A percentile compares a stretch with the other conserved stretches of the same genome.
Evolutionary conservation across 1,140 invertebrate species (phyloP).

Genomic region (Psilanteris sp.): DNA sequence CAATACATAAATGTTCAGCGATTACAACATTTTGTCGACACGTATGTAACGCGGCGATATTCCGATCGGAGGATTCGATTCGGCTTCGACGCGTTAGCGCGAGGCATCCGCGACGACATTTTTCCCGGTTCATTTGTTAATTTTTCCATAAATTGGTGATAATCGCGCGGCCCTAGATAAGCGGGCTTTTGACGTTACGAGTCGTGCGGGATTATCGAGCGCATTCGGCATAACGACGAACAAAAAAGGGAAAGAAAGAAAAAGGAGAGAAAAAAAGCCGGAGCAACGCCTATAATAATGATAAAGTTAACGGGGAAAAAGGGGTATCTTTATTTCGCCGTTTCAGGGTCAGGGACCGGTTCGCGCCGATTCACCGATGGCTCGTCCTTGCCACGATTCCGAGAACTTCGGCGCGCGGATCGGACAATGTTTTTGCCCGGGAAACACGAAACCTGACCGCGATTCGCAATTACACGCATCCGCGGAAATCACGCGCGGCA

Average conservation of each 20-base stretch:
- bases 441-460: slow-evolving; percentile 66
- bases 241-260: too few species aligned
- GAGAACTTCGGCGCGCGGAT: slow-evolving; percentile 64
- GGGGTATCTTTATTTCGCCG: slow-evolving; percentile 61
- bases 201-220: too few species aligned
- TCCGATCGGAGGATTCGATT: too few species aligned
- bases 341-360: slow-evolving; percentile 62
- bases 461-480: slow-evolving; percentile 71
- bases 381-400: slow-evolving; percentile 68
- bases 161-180: too few species aligned
- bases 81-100: too few species aligned
- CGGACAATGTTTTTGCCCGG: slow-evolving; percentile 44
- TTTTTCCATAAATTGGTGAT: too few species aligned
- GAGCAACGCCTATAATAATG: slow-evolving; percentile 46
- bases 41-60: too few species aligned
- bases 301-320: slow-evolving; percentile 54
- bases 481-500: slow-evolving; percentile 74
- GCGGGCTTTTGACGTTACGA: too few species aligned
- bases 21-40: too few species aligned
- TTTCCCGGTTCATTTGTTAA: too few species aligned
- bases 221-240: too few species aligned
- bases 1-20: slow-evolving; percentile 26
- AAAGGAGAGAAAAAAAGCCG: slow-evolving; percentile 14
- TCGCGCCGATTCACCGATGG: slow-evolving; percentile 61
- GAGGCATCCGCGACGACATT: too few species aligned